Evolutionary conservation across 2,113 vertebrate species (phyloP).

Genomic region (Glaucomys volans): DNA sequence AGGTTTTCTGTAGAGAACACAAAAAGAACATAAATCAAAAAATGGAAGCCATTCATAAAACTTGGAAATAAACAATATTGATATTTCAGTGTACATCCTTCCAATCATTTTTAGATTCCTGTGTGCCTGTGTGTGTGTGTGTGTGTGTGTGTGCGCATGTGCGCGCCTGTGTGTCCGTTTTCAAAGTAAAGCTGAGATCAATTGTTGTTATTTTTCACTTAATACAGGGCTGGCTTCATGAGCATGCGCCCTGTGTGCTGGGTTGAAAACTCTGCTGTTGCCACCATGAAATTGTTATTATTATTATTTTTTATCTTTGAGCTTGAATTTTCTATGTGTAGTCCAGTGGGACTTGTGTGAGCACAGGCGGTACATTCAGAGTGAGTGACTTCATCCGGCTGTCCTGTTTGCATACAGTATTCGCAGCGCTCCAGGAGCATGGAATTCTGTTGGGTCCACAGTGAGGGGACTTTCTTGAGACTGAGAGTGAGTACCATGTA

Average conservation of each 20-base stretch:
- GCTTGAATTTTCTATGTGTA: not conserved
- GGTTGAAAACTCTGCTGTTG: not conserved
- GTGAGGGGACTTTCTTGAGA: not conserved
- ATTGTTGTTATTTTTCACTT: constrained; percentile 5
- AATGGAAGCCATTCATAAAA: not conserved
- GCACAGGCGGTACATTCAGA: not conserved
- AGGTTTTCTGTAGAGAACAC: not conserved
- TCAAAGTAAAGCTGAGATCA: constrained; percentile 27
- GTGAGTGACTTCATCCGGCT: not conserved
- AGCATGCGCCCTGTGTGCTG: not conserved
- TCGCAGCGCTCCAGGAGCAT: not conserved
- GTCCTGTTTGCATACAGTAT: fast-evolving
- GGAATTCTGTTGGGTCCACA: no score
- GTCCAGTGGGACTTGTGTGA: not conserved
- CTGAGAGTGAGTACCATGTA: not conserved
- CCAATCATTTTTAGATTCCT: not conserved
- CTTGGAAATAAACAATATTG: not conserved
- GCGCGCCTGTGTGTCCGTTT: not conserved
- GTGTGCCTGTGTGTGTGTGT: not conserved
- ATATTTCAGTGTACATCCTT: not conserved
- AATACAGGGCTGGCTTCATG: not conserved
- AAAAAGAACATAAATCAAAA: not conserved
- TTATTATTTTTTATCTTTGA: not conserved
- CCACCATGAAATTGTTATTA: not conserved
- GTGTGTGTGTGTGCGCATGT: not conserved